Evolutionary conservation across 2,797 vertebrate genomes (phyloP), one percentile per base, ranked within the genome.

Genomic region (Gadopsis marmoratus): DNA sequence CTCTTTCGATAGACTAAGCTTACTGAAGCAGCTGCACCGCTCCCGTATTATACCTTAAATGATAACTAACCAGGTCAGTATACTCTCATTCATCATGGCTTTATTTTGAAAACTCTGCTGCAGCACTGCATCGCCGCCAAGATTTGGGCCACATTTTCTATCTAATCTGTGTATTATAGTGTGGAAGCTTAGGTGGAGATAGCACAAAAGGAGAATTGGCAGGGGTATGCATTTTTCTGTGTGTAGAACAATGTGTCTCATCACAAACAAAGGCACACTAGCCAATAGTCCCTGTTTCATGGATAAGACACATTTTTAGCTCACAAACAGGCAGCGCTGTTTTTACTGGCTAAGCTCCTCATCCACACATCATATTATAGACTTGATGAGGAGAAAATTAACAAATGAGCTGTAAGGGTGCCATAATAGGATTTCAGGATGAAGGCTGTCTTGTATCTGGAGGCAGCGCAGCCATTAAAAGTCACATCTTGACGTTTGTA

Each of bases 201-300:
- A 74, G 63, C 81, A 88, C 76, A 80, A 81, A 85, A 80, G 58
- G 63, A 71, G 70, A 79, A 69, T 84, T 91, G 88, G 90, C 91
- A 83, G 63, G 56, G 63, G 29, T 48, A 17, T 58, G 64, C 67
- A 61, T 87, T 87, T 87, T 81, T 88, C 84, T 86, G 77, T 65
- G 26, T 86, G 78, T 86, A 84, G 68, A 87, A 92, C 87, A 92
- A 90, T 91, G 88, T 78, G 67, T 87, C 81, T 88, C 76, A 78
- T 72, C 79, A 79, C 81, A 86, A 86, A 88, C 79, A 86, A 81
- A 69, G 35, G 12, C 66, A 70, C 76, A 80, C 69, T 43, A 54
- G 82, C 84, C 89, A 87, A 87, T 90, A 89, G 86, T 83, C 76
- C 45, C 70, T 78, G 78, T 74, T 89, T 87, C 84, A 85, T 79